Evolutionary conservation across 2,888 invertebrate species (phyloP).

Genomic region (Venusia cambrica): DNA sequence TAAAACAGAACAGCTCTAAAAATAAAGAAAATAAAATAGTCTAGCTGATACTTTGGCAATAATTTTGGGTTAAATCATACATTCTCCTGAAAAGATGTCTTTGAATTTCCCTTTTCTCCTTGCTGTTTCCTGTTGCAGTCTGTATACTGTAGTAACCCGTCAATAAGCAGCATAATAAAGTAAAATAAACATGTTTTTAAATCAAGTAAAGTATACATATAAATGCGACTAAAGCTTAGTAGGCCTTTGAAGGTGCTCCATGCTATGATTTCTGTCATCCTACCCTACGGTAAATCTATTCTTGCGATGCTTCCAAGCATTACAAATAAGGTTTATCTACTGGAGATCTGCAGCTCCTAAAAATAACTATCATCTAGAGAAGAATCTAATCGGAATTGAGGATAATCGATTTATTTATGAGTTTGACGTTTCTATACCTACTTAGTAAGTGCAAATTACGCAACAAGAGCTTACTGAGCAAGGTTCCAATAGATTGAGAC

Average conservation of each 20-base stretch:
- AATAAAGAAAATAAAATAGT: constrained; percentile 51
- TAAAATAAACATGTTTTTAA: constrained; percentile 75
- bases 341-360: constrained; percentile 49
- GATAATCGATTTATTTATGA: constrained; percentile 81
- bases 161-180: constrained; percentile 84
- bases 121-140: constrained; percentile 88
- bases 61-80: constrained; percentile 83
- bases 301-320: constrained; percentile 29
- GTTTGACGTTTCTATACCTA: constrained; percentile 77
- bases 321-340: constrained; percentile 41
- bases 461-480: constrained; percentile 65
- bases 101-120: constrained; percentile 92
- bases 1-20: constrained; percentile 43
- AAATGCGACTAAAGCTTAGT: constrained; percentile 73
- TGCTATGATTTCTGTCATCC: constrained; percentile 60
- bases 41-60: constrained; percentile 74
- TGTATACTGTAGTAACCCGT: constrained; percentile 86
- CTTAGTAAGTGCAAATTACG: constrained; percentile 73
- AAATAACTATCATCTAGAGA: constrained; percentile 56
- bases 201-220: constrained; percentile 70
- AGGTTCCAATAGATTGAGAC: constrained; percentile 46
- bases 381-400: constrained; percentile 74
- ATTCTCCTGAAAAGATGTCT: constrained; percentile 92
- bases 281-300: constrained; percentile 48
- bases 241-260: constrained; percentile 64